Conservation (phyloP, 2,797 vertebrate genomes). For the Darevskia mixta region DNA sequence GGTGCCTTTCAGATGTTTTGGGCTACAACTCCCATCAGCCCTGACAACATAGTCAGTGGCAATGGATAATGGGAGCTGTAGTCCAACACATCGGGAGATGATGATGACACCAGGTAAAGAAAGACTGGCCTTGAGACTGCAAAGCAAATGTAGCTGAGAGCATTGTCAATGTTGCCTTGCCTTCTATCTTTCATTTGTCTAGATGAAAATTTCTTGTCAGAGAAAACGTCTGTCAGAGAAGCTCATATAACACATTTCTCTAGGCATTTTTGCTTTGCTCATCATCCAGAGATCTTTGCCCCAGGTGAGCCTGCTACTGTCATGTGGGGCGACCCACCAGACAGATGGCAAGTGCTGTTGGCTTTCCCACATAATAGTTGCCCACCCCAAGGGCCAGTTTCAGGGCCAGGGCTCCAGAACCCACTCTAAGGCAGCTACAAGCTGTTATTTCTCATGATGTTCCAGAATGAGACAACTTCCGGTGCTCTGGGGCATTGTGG, state of each 20-base stretch:
- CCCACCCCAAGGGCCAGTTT: fast-evolving
- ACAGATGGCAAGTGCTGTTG: background rate
- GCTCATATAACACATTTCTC: background rate
- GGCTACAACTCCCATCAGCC: too few species aligned
- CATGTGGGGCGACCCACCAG: background rate
- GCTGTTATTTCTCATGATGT: background rate
- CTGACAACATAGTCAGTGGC: too few species aligned
- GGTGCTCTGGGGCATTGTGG: background rate
- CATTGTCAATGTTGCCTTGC: background rate
- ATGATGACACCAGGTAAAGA: too few species aligned
- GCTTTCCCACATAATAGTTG: background rate
- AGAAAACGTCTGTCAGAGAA: background rate
- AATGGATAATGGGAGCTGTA: too few species aligned
- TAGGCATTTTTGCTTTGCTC: background rate
- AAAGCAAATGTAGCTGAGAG: background rate
- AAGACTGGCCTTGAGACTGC: too few species aligned
- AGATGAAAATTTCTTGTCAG: background rate
- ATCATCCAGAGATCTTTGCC: background rate
- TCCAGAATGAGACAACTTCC: background rate
- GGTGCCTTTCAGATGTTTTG: too few species aligned
- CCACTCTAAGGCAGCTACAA: background rate
- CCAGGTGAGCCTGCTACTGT: background rate
- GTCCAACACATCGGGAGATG: too few species aligned
- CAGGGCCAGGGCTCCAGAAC: background rate
- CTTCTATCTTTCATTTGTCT: background rate